Conservation (phyloP, 2,797 vertebrate species). For the Dipus sagitta region DNA sequence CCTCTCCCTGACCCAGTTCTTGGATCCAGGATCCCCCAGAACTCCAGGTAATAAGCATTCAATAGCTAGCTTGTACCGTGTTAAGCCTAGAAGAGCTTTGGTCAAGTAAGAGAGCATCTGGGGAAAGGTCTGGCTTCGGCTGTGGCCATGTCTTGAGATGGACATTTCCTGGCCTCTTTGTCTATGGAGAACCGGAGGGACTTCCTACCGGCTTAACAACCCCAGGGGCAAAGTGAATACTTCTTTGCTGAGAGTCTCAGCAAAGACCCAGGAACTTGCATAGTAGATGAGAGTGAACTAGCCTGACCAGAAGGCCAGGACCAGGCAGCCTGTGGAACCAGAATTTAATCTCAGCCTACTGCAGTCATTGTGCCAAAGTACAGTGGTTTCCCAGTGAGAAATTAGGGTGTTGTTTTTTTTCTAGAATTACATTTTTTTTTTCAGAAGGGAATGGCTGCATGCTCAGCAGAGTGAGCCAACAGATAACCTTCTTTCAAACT, state of each 20-base stretch:
- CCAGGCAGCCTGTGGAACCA: neutral
- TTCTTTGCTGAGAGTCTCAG: neutral
- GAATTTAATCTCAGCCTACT: neutral
- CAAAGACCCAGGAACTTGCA: neutral
- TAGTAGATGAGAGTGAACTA: neutral
- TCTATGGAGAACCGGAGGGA: too few relatives aligned
- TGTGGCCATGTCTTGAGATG: neutral
- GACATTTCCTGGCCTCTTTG: neutral
- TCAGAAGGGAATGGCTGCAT: neutral
- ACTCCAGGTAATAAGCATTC: neutral
- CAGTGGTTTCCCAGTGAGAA: neutral
- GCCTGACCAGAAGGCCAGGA: neutral
- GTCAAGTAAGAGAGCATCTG: neutral
- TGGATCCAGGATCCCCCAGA: neutral
- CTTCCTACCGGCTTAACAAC: neutral
- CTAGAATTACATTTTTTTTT: neutral
- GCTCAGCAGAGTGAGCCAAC: neutral
- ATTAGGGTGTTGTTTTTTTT: neutral
- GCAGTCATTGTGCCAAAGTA: neutral
- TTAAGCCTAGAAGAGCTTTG: conserved; percentile 23
- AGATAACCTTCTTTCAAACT: neutral
- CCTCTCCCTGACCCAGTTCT: neutral
- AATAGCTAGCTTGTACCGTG: neutral
- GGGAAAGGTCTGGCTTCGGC: neutral
- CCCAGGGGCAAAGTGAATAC: neutral